Base-by-base conservation (phyloP, 1,140 invertebrate genomes). In the Megalopta genalis region DNA sequence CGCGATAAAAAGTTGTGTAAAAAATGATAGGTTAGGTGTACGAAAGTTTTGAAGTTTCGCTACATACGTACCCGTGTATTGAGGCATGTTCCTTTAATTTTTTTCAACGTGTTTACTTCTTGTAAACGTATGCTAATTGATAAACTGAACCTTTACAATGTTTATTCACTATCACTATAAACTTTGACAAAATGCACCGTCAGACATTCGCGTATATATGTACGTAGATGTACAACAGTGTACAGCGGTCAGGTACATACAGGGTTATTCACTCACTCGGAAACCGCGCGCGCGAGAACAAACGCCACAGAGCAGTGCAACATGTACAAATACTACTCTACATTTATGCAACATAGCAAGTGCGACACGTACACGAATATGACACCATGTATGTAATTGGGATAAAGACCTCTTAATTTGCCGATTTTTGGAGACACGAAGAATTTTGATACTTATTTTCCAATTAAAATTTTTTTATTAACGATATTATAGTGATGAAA, bases 131-230 rank as follows among this genome's bases (percentile, higher is more conserved):
- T 52, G 39, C 0, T n/a, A 75, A 14, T 32, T 60, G 10, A 32
- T 10, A n/a, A 68, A 57, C 27, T n/a, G 66, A 74, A 84, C 59
- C 46, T 27, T 32, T 37, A 1, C 37, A 42, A 67, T 73, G 42
- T 73, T 64, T 77, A 46, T 75, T 49, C 32, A 79, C 70, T 60
- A 60, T 59, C 9, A 64, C 49, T 84, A 69, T 25, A 70, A 82
- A 23, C 64, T 74, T 65, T 77, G 69, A 71, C 82, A 88, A 90
- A 86, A n/a, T 90, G 88, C 86, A 75, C 83, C 82, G 84, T 90
- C 87, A 90, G 82, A 32, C 60, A 81, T 77, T 83, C 78, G 37
- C 52, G 49, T 76, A 62, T 37, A 52, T 42, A 67, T n/a, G 27
- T 57, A 73, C 42, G 18, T 39, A 65, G 39, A 64, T 21, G 16